phyloP scores from a whole-genome alignment of 2,797 vertebrate species.

The Pelodytes ibericus region DNA sequence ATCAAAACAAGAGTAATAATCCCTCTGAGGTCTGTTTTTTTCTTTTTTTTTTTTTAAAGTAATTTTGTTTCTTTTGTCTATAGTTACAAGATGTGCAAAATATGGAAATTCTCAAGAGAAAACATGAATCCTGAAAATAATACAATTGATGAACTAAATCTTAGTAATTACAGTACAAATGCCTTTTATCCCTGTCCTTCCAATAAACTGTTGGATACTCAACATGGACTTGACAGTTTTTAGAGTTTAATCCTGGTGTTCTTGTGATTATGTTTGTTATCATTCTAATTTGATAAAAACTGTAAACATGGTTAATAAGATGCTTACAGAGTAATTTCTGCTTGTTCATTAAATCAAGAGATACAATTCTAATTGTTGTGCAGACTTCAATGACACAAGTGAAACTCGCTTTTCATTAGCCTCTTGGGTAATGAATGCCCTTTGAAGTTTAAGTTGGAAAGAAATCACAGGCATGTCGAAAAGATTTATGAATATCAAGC shows the following conservation, averaged over 20 bases:
- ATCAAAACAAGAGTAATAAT: not conserved
- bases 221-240: not conserved
- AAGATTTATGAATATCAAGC: not conserved
- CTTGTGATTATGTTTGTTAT: not conserved
- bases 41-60: no score
- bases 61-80: not conserved
- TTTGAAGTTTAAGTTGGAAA: not conserved
- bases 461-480: not conserved
- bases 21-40: not conserved
- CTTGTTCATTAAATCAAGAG: not conserved
- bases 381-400: conserved; percentile 5
- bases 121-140: not conserved
- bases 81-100: not conserved
- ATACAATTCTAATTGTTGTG: not conserved
- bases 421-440: not conserved
- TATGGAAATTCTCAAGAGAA: not conserved
- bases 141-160: not conserved
- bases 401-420: not conserved
- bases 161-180: not conserved
- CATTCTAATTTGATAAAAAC: not conserved
- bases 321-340: not conserved
- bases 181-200: not conserved
- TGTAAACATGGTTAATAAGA: not conserved
- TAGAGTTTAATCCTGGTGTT: not conserved
- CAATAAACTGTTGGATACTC: not conserved